Conservation (phyloP, 2,797 vertebrate genomes). For the Mus caroli region DNA sequence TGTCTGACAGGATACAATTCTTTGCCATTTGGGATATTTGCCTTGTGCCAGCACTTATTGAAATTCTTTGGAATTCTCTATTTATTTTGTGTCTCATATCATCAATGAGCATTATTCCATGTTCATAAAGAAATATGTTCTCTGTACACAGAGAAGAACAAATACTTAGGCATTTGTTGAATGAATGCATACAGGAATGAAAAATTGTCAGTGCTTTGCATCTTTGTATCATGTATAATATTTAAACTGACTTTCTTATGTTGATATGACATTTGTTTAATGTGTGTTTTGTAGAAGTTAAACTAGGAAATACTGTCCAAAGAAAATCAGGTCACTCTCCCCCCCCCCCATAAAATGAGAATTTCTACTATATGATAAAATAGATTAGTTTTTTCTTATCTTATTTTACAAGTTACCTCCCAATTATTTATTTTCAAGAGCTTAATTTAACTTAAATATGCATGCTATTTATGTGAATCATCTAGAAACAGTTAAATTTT, state of each 20-base stretch:
- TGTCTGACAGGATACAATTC: background rate
- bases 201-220: background rate
- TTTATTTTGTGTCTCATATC: background rate
- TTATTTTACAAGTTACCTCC: conserved; percentile 58
- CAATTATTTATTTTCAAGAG: conserved; percentile 62
- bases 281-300: conserved; percentile 13
- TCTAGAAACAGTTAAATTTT: conserved; percentile 34
- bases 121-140: background rate
- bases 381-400: background rate
- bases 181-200: background rate
- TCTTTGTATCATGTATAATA: background rate
- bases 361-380: conserved; percentile 18
- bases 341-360: background rate
- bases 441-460: conserved; percentile 70
- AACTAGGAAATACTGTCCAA: conserved; percentile 44
- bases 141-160: background rate
- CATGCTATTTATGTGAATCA: conserved; percentile 54
- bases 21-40: background rate
- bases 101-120: background rate
- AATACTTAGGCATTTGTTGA: background rate
- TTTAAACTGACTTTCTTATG: conserved; percentile 29
- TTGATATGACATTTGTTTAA: background rate
- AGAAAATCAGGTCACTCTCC: background rate
- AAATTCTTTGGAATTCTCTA: background rate
- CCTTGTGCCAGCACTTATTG: background rate